Conservation (phyloP, 1,140 invertebrate species). For the Sinonovacula constricta region DNA sequence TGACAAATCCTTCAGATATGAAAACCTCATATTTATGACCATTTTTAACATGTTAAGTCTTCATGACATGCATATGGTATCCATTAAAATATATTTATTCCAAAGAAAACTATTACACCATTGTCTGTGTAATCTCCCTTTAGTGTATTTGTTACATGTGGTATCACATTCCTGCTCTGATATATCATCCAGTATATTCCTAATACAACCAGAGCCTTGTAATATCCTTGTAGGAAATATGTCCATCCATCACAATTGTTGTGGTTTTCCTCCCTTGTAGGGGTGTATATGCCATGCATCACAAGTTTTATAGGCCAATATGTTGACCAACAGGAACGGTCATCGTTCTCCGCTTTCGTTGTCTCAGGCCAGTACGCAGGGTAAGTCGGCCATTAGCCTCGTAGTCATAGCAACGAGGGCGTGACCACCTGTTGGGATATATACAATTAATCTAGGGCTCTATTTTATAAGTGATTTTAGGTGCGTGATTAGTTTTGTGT, state of each 20-base stretch:
- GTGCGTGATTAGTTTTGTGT: too few relatives aligned
- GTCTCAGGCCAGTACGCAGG: conserved; percentile 64
- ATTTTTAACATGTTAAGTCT: too few relatives aligned
- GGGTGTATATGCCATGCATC: conserved; percentile 65
- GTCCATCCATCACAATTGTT: background rate
- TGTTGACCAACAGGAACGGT: conserved; percentile 56
- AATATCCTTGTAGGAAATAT: background rate
- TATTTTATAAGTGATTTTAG: too few relatives aligned
- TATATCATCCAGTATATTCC: background rate
- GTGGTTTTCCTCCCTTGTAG: conserved; percentile 38
- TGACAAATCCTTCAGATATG: too few relatives aligned
- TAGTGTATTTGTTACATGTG: background rate
- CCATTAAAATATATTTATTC: background rate
- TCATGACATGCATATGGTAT: too few relatives aligned
- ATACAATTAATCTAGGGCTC: too few relatives aligned
- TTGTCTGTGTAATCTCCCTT: background rate
- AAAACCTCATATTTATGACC: too few relatives aligned
- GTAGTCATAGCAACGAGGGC: conserved; percentile 21
- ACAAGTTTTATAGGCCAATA: conserved; percentile 65
- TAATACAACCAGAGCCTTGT: background rate
- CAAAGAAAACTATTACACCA: background rate
- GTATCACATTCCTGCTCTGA: background rate
- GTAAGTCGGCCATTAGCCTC: conserved; percentile 54
- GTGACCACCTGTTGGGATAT: conserved; percentile 45
- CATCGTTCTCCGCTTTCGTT: conserved; percentile 60